Conservation (phyloP, 92 coral and sea anemone genomes). For the Muricea muricata region DNA sequence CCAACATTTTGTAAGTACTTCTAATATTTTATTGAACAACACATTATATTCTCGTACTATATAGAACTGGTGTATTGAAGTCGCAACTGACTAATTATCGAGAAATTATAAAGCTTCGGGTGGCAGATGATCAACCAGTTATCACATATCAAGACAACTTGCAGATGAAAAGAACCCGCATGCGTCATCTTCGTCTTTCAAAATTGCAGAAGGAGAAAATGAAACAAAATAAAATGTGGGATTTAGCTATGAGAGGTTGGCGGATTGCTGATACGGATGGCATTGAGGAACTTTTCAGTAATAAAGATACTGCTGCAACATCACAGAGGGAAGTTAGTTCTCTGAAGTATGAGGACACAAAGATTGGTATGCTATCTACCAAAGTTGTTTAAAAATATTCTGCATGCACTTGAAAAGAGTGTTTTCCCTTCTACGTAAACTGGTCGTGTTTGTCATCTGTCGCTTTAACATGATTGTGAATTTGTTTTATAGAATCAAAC, state of each 20-base stretch:
- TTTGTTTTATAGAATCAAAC: conserved; percentile 11
- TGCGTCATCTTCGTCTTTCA: conserved; percentile 48
- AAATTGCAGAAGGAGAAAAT: conserved; percentile 38
- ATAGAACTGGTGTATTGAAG: background rate
- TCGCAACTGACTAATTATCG: conserved; percentile 24
- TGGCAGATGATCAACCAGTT: conserved; percentile 6
- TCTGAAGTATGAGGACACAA: conserved; percentile 31
- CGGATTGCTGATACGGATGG: conserved; percentile 26
- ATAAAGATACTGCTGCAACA: conserved; percentile 10
- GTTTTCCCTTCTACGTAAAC: too few species aligned
- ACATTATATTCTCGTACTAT: too few species aligned
- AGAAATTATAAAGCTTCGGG: conserved; percentile 19
- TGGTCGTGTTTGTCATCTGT: too few species aligned
- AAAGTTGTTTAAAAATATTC: too few species aligned
- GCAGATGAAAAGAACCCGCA: conserved; percentile 42
- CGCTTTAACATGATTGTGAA: background rate
- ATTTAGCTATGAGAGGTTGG: conserved; percentile 51
- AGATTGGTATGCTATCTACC: too few species aligned
- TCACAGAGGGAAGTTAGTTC: conserved; percentile 16
- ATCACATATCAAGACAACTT: conserved; percentile 46
- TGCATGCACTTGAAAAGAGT: too few species aligned
- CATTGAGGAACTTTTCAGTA: conserved; percentile 8
- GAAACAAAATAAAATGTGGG: conserved; percentile 55
- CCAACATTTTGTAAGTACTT: too few species aligned
- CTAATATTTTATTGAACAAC: too few species aligned